Conservation (phyloP, 2,113 vertebrate species). For the Nanger granti region DNA sequence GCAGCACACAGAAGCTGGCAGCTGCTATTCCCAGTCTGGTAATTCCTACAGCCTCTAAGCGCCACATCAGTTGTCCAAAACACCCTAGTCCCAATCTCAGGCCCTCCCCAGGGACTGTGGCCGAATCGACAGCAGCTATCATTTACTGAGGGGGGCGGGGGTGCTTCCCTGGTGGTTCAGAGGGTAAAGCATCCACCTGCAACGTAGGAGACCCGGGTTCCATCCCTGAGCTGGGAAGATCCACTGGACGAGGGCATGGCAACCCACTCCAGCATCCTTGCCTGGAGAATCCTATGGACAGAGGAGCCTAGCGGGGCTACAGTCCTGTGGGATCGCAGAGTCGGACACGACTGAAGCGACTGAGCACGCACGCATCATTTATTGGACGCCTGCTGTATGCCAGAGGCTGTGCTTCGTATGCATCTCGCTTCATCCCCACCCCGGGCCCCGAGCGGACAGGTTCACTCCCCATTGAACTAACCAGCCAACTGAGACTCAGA, state of each 20-base stretch:
- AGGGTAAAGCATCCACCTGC: background rate
- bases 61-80: background rate
- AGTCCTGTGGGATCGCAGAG: background rate
- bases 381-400: background rate
- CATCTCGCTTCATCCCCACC: background rate
- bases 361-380: background rate
- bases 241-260: background rate
- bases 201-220: background rate
- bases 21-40: background rate
- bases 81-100: background rate
- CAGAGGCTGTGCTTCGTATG: background rate
- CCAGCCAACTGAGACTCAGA: background rate
- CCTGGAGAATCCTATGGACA: background rate
- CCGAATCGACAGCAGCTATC: background rate
- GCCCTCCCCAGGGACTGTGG: background rate
- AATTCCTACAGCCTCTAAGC: background rate
- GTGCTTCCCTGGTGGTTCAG: background rate
- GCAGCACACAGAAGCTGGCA: background rate
- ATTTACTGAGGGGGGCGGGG: rapidly evolving
- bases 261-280: background rate
- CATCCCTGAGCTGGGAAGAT: background rate
- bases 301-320: background rate
- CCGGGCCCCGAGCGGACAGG: background rate
- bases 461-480: background rate
- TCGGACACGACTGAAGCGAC: background rate